Conservation (phyloP, 2,888 invertebrate genomes). For the Eretmocerus hayati region DNA sequence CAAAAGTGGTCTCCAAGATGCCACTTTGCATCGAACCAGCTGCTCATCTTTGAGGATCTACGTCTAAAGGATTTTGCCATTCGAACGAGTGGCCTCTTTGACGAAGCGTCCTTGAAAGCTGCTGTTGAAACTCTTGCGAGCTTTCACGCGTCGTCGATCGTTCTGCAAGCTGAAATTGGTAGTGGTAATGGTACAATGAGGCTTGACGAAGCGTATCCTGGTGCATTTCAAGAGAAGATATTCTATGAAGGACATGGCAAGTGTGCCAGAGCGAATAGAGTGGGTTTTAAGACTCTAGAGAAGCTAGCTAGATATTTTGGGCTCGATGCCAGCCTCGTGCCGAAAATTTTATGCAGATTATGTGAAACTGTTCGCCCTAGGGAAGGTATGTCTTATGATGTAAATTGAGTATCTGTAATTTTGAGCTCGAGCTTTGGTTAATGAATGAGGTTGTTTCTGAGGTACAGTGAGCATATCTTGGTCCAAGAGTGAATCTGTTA, state of each 20-base stretch:
- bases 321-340: neutral
- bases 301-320: constrained; percentile 6
- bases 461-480: no score
- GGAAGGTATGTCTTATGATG: constrained; percentile 4
- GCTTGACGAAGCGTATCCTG: neutral
- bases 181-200: no score
- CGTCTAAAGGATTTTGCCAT: constrained; percentile 4
- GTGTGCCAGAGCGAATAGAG: constrained; percentile 3
- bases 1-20: constrained; percentile 4
- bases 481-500: no score
- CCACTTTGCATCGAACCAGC: constrained; percentile 1
- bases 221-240: constrained; percentile 9
- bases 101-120: neutral
- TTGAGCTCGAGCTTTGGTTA: no score
- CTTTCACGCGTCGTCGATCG: constrained; percentile 13
- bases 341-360: constrained; percentile 4
- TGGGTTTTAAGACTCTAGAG: constrained; percentile 9
- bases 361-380: constrained; percentile 4
- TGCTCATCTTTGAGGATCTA: constrained; percentile 8
- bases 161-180: neutral
- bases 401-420: no score
- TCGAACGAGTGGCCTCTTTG: neutral
- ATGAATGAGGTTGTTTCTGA: no score
- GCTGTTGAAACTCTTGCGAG: constrained; percentile 4
- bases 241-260: constrained; percentile 10